Evolutionary conservation across 2,797 vertebrate genomes (phyloP).

Genomic region (Coregonus sp.): DNA sequence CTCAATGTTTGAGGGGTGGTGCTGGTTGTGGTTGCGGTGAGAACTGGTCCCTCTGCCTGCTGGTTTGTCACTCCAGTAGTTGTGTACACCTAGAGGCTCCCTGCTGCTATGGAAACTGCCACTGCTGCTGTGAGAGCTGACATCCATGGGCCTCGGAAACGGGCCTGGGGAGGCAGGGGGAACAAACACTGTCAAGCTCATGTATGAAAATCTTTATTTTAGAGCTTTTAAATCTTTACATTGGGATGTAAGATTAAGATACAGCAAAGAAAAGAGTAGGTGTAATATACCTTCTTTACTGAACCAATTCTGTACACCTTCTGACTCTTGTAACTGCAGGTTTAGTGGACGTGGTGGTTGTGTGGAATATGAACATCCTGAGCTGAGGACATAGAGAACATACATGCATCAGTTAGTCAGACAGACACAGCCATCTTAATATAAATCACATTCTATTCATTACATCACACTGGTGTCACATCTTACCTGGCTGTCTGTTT

Average conservation of each 20-base stretch:
- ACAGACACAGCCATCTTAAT: neutral
- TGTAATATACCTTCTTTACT: constrained; percentile 80
- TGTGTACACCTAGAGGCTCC: constrained; percentile 70
- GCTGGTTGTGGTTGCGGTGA: constrained; percentile 28
- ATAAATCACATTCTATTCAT: neutral
- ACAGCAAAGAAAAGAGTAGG: neutral
- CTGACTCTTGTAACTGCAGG: constrained; percentile 60
- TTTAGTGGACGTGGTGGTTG: constrained; percentile 73
- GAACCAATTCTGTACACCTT: constrained; percentile 88
- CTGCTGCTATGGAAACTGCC: constrained; percentile 38
- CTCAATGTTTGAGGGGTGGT: constrained; percentile 36
- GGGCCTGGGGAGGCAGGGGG: constrained; percentile 66
- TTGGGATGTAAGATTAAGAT: neutral
- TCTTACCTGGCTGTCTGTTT: constrained; percentile 85
- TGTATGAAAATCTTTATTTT: too few relatives aligned
- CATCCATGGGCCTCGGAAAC: constrained; percentile 71
- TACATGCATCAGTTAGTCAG: constrained; percentile 21
- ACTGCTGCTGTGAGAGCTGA: constrained; percentile 62
- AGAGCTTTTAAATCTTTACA: neutral
- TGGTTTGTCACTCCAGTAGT: constrained; percentile 75
- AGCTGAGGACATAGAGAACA: constrained; percentile 61
- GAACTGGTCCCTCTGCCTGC: constrained; percentile 29
- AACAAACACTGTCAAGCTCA: constrained; percentile 1
- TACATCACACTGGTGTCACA: constrained; percentile 1
- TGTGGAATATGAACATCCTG: constrained; percentile 72